phyloP scores from a whole-genome alignment of 2,888 invertebrate species.

The Apamea anceps region DNA sequence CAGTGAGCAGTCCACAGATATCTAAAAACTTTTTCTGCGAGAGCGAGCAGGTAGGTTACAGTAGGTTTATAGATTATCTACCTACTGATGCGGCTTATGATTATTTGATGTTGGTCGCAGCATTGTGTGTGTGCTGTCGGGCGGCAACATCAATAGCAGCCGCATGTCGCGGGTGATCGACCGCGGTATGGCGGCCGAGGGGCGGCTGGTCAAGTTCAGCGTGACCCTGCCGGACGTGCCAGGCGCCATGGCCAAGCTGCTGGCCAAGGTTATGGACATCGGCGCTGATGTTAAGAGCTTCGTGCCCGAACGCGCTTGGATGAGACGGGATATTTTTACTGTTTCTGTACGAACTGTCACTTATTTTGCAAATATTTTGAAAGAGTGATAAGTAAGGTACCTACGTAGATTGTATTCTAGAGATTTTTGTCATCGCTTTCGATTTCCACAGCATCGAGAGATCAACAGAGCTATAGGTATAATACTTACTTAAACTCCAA shows the following conservation, averaged over 20 bases:
- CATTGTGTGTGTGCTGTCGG: conserved; percentile 94
- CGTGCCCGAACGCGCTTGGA: conserved; percentile 97
- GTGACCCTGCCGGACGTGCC: conserved; percentile 93
- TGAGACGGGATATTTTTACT: conserved; percentile 94
- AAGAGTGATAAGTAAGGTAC: background rate
- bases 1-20: too few relatives aligned
- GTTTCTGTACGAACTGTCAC: conserved; percentile 64
- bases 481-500: too few relatives aligned
- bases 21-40: background rate
- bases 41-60: background rate
- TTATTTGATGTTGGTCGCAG: conserved; percentile 81
- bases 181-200: conserved; percentile 95
- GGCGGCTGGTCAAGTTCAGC: conserved; percentile 89
- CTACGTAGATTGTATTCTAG: background rate
- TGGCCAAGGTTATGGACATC: conserved; percentile 91
- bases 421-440: background rate
- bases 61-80: too few relatives aligned
- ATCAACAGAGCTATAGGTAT: too few relatives aligned
- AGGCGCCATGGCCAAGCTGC: conserved; percentile 95
- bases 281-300: conserved; percentile 97
- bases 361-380: background rate
- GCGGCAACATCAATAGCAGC: conserved; percentile 96
- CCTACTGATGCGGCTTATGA: background rate
- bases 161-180: conserved; percentile 95
- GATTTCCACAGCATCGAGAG: background rate